Evolutionary conservation across 2,797 vertebrate genomes (phyloP).

Genomic region (Falco novaeseelandiae): DNA sequence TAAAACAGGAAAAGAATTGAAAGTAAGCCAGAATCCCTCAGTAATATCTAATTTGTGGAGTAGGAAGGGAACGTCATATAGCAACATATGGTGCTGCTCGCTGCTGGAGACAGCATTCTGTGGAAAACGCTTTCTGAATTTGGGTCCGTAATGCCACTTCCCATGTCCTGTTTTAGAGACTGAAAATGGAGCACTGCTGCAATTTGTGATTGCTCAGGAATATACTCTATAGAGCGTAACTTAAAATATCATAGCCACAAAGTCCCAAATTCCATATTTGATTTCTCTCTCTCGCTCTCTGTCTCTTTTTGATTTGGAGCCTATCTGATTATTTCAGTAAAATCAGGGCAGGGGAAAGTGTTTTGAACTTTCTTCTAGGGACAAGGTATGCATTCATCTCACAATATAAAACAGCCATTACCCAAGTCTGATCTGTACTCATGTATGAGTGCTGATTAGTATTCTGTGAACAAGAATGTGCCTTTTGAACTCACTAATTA

Average conservation of each 20-base stretch:
- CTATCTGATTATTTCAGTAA: not conserved
- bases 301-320: not conserved
- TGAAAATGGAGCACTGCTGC: not conserved
- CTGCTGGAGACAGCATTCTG: not conserved
- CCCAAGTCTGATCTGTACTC: not conserved
- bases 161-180: not conserved
- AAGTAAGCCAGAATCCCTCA: not conserved
- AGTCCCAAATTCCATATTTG: not conserved
- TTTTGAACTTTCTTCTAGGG: not conserved
- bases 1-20: not conserved
- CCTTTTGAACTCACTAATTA: slow-evolving; percentile 40
- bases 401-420: not conserved
- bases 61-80: not conserved
- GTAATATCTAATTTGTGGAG: not conserved
- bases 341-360: not conserved
- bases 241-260: not conserved
- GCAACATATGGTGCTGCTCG: not conserved
- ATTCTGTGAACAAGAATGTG: not conserved
- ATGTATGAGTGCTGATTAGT: not conserved
- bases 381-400: not conserved
- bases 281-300: not conserved
- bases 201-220: not conserved
- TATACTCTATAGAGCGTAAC: not conserved
- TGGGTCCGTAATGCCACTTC: not conserved
- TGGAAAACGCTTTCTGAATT: not conserved